Evolutionary conservation across 2,888 invertebrate genomes (phyloP).

Genomic region (Hybos culiciformis): DNA sequence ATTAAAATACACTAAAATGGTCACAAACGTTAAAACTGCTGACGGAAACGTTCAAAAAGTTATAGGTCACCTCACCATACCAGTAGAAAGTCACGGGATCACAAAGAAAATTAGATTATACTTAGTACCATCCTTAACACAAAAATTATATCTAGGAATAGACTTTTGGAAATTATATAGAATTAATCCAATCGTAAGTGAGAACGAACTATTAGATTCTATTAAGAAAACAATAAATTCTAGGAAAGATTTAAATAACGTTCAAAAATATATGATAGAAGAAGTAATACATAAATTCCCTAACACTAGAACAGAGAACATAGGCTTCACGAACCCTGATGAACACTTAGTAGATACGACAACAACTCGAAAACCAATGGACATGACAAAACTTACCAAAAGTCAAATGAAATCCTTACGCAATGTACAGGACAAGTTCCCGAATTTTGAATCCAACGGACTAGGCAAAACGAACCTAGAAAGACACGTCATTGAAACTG

Average conservation of each 20-base stretch:
- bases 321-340: too few relatives aligned
- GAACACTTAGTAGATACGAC: too few relatives aligned
- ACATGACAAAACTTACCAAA: background rate
- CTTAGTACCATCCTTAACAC: background rate
- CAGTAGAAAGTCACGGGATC: slow-evolving; percentile 2
- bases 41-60: slow-evolving; percentile 10
- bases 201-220: too few relatives aligned
- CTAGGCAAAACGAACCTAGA: background rate
- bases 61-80: background rate
- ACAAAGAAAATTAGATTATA: background rate
- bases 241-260: too few relatives aligned
- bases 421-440: too few relatives aligned
- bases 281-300: too few relatives aligned
- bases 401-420: background rate
- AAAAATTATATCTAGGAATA: background rate
- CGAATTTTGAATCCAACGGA: background rate
- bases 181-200: too few relatives aligned
- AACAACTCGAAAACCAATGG: background rate
- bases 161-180: background rate
- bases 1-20: background rate
- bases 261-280: too few relatives aligned
- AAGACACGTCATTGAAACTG: too few relatives aligned
- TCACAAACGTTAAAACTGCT: slow-evolving; percentile 8
- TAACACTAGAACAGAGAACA: too few relatives aligned
- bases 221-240: too few relatives aligned